These are phyloP conservation scores for Malurus cyaneus DNA, from an alignment of 2,113 vertebrate species.

Conservation along the genomic window DNA sequence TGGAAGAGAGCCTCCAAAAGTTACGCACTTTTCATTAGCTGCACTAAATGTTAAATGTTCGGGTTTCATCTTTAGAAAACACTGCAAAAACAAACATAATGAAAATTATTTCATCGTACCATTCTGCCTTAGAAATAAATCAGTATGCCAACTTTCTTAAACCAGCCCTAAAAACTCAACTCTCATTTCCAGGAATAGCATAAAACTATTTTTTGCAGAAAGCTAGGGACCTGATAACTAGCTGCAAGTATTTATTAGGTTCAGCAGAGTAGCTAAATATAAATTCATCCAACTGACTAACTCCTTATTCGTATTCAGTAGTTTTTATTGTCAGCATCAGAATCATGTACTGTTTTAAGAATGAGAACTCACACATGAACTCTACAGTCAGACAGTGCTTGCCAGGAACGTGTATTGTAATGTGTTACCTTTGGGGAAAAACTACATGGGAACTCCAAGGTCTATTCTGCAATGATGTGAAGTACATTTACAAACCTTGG, in stretches of 20 bases:
- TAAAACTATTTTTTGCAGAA: not conserved
- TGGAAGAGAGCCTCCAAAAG: conserved; percentile 81
- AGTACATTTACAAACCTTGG: not conserved
- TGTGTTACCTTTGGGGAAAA: not conserved
- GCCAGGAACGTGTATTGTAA: not conserved
- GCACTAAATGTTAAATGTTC: conserved; percentile 66
- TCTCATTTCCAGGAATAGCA: not conserved
- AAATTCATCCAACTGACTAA: not conserved
- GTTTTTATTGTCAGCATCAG: not conserved
- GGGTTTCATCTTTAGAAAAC: conserved; percentile 76
- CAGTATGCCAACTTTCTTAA: not conserved
- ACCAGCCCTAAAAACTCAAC: not conserved
- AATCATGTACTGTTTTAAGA: not conserved
- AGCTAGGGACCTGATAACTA: not conserved
- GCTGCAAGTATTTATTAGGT: not conserved
- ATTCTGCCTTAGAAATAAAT: not conserved
- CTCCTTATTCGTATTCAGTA: not conserved
- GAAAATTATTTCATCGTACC: not conserved
- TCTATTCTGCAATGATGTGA: not conserved
- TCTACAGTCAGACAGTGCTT: not conserved
- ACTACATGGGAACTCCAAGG: not conserved
- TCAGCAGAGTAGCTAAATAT: not conserved
- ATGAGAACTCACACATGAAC: not conserved
- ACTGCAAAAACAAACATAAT: conserved; percentile 79
- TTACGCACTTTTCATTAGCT: conserved; percentile 78